Percentiles rank a stretch among this genome's conserved stretches.
phyloP scores from a whole-genome alignment of 1,140 invertebrate genomes.

The Drosophila navojoa region DNA sequence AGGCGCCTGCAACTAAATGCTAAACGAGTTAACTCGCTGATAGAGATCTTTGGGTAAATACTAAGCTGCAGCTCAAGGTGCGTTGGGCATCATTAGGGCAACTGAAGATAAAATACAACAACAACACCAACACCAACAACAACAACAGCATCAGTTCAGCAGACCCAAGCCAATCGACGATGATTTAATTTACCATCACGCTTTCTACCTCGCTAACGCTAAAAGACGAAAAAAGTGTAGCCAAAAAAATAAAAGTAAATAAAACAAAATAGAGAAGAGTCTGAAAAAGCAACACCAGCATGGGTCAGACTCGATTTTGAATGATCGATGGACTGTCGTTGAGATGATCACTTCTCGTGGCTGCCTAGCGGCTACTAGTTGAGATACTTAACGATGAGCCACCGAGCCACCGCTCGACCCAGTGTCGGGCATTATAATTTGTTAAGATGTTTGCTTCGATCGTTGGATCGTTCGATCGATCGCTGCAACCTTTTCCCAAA shows the following conservation, averaged over 20 bases:
- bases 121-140: constrained; percentile 22
- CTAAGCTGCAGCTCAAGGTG: constrained; percentile 73
- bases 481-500: constrained; percentile 33
- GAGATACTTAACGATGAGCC: constrained; percentile 74
- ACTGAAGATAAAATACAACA: constrained; percentile 29
- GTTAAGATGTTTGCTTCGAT: constrained; percentile 76
- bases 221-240: constrained; percentile 25
- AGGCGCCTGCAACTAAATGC: constrained; percentile 82
- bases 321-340: constrained; percentile 81
- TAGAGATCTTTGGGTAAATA: constrained; percentile 77
- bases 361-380: constrained; percentile 82
- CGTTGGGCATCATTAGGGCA: constrained; percentile 73
- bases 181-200: constrained; percentile 83
- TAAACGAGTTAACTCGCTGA: constrained; percentile 83
- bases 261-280: constrained; percentile 17
- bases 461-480: constrained; percentile 50
- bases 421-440: constrained; percentile 64
- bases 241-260: constrained; percentile 20
- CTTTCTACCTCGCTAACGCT: constrained; percentile 64
- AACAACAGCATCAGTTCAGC: constrained; percentile 23
- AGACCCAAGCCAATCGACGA: constrained; percentile 54
- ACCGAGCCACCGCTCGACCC: constrained; percentile 3
- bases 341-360: constrained; percentile 79
- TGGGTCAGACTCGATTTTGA: constrained; percentile 42
- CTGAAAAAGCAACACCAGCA: constrained; percentile 51